Percentiles rank a stretch among this genome's conserved stretches.
Evolutionary conservation across 2,888 invertebrate species (phyloP).

Genomic region (Drosophila dives): DNA sequence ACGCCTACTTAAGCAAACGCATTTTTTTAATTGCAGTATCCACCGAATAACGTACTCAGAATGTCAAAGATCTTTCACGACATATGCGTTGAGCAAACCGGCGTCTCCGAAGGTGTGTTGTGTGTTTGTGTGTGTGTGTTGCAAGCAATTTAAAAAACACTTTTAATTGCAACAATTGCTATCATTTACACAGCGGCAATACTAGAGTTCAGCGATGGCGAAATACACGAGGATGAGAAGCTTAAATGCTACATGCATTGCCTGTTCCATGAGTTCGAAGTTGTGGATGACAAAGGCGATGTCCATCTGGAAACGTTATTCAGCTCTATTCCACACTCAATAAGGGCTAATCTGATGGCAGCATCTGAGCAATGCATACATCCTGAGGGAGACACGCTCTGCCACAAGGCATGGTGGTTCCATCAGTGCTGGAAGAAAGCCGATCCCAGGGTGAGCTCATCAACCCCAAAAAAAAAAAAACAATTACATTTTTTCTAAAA

Average conservation of each 20-base stretch:
- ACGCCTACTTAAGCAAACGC: slow-evolving; percentile 56
- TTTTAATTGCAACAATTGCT: slow-evolving; percentile 32
- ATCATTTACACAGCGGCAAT: slow-evolving; percentile 76
- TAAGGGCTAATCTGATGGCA: slow-evolving; percentile 78
- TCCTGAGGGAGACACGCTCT: slow-evolving; percentile 82
- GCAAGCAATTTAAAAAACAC: slow-evolving; percentile 12
- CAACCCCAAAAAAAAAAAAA: background rate
- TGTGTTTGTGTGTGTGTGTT: slow-evolving; percentile 53
- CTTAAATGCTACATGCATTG: slow-evolving; percentile 85
- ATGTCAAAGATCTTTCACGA: slow-evolving; percentile 82
- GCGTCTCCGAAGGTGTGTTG: slow-evolving; percentile 80
- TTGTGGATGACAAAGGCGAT: slow-evolving; percentile 84
- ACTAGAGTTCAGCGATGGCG: slow-evolving; percentile 84
- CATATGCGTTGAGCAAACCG: slow-evolving; percentile 81
- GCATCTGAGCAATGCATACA: slow-evolving; percentile 82
- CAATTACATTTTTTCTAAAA: too few relatives aligned
- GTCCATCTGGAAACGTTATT: slow-evolving; percentile 83
- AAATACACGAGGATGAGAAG: slow-evolving; percentile 84
- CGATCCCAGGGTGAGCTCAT: slow-evolving; percentile 80
- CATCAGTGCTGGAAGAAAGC: slow-evolving; percentile 84
- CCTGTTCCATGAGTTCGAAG: slow-evolving; percentile 83
- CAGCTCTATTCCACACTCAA: slow-evolving; percentile 71
- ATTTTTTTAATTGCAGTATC: slow-evolving; percentile 81
- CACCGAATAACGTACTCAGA: slow-evolving; percentile 81
- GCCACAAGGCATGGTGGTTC: slow-evolving; percentile 84